A percentile compares a stretch with the other conserved stretches of the same genome.
phyloP scores from a whole-genome alignment of 2,888 invertebrate genomes.

The Nymphalis polychloros region DNA sequence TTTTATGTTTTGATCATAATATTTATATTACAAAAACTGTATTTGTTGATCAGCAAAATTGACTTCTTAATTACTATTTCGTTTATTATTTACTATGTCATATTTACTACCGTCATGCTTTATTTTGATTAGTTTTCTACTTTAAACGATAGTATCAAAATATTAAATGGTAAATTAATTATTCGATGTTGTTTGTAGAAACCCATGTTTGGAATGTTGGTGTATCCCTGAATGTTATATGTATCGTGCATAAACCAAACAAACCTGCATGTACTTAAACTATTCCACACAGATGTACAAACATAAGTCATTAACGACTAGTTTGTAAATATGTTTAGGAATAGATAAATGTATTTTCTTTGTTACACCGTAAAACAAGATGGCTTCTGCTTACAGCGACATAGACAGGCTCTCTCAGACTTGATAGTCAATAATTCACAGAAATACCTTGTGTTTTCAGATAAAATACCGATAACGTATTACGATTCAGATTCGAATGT shows the following conservation, averaged over 20 bases:
- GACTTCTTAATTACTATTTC: not conserved
- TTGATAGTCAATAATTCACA: no score
- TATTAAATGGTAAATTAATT: no score
- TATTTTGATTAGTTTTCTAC: not conserved
- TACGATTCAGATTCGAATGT: slow-evolving; percentile 5
- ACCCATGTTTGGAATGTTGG: no score
- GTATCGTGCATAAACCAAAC: no score
- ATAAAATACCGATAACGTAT: not conserved
- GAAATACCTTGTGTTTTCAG: not conserved
- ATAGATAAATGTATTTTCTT: no score
- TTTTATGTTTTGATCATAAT: not conserved
- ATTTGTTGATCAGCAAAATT: not conserved
- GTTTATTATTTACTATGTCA: not conserved
- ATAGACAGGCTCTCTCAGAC: not conserved
- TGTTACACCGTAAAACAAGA: not conserved
- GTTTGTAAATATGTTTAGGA: no score
- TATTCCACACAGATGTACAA: no score
- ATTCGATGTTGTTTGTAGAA: no score
- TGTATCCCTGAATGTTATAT: no score
- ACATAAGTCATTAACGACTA: no score
- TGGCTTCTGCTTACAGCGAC: not conserved
- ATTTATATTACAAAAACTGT: not conserved
- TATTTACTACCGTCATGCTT: not conserved
- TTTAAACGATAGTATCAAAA: no score
- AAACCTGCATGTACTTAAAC: no score